These are phyloP conservation scores for Nasua narica DNA, from an alignment of 2,797 vertebrate genomes.

Conservation along the genomic window DNA sequence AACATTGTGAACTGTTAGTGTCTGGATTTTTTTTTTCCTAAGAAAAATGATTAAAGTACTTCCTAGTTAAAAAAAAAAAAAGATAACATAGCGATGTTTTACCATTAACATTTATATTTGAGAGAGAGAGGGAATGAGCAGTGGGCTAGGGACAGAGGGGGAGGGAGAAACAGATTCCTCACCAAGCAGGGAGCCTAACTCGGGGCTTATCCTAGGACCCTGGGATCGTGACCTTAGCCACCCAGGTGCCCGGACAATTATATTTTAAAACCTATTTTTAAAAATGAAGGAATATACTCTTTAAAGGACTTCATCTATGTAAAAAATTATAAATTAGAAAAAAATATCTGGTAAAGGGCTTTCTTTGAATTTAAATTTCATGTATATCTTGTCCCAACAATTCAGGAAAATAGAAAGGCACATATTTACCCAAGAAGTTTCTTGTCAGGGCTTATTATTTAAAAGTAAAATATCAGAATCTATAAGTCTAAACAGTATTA, in stretches of 20 bases:
- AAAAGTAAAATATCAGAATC: not conserved
- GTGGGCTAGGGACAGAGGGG: not conserved
- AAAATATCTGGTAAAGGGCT: not conserved
- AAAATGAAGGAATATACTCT: not conserved
- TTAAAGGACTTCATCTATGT: not conserved
- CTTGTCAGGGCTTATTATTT: not conserved
- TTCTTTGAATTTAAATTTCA: not conserved
- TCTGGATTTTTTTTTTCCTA: slow-evolving; percentile 35
- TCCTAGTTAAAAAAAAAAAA: slow-evolving; percentile 24
- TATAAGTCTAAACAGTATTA: not conserved
- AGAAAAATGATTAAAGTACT: slow-evolving; percentile 71
- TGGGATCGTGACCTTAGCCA: not conserved
- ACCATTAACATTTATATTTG: not conserved
- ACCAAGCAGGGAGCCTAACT: not conserved
- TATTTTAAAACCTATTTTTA: not conserved
- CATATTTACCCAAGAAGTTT: not conserved
- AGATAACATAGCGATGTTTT: not conserved
- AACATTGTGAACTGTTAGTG: slow-evolving; percentile 50
- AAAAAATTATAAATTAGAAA: not conserved
- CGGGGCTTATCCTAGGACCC: not conserved
- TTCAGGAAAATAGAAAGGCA: not conserved
- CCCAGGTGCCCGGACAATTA: not conserved
- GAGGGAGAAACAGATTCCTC: not conserved
- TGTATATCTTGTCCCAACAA: not conserved
- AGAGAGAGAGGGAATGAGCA: not conserved